phyloP scores from a whole-genome alignment of 2,888 invertebrate genomes.

The Archips xylosteana region DNA sequence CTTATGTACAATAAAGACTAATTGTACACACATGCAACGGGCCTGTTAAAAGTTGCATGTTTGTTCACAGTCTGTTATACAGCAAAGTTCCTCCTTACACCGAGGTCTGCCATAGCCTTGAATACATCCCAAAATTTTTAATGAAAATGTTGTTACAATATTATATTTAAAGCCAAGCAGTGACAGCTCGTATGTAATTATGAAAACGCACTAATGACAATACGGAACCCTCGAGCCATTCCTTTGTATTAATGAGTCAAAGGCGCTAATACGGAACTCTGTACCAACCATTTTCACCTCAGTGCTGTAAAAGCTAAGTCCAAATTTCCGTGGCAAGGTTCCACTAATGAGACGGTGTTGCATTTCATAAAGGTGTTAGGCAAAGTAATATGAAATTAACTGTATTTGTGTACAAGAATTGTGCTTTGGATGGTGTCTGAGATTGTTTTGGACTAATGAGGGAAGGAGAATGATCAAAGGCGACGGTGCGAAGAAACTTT shows the following conservation, averaged over 20 bases:
- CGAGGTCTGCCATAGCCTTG: background rate
- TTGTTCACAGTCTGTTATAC: too few species aligned
- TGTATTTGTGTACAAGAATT: conserved; percentile 36
- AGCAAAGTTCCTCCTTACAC: too few species aligned
- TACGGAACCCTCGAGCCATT: conserved; percentile 53
- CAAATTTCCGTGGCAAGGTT: background rate
- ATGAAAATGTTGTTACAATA: background rate
- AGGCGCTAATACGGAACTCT: conserved; percentile 53
- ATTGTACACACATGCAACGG: too few species aligned
- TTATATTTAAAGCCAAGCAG: background rate
- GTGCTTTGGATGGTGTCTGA: conserved; percentile 19
- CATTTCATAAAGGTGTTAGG: conserved; percentile 43
- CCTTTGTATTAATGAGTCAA: conserved; percentile 59
- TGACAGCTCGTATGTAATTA: conserved; percentile 49
- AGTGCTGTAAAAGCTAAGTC: background rate
- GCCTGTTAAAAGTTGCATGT: too few species aligned
- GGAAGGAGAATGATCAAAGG: conserved; percentile 34
- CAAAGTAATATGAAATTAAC: conserved; percentile 40
- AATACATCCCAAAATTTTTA: too few species aligned
- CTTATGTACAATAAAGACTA: too few species aligned
- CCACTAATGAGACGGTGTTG: conserved; percentile 37
- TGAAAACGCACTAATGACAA: conserved; percentile 57
- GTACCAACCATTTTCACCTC: conserved; percentile 15
- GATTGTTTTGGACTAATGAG: conserved; percentile 32
- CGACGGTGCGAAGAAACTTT: conserved; percentile 3